phyloP scores from a whole-genome alignment of 1,140 invertebrate genomes.

The Pomacea maculata region DNA sequence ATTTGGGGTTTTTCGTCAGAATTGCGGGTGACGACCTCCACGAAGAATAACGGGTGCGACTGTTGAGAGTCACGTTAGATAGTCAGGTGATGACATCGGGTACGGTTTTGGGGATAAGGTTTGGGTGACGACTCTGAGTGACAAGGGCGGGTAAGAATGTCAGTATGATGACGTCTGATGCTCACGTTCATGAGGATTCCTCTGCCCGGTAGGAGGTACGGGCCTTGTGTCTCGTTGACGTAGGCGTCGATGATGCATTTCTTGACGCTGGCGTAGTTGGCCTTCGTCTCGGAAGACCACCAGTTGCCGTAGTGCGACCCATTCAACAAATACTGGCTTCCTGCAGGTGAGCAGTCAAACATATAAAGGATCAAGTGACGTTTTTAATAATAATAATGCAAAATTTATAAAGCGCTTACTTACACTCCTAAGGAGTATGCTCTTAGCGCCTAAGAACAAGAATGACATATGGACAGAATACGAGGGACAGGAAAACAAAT shows the following conservation, averaged over 20 bases:
- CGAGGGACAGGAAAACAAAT: no score
- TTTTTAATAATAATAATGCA: no score
- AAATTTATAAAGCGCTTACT: no score
- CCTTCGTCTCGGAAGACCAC: constrained; percentile 38
- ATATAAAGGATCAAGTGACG: no score
- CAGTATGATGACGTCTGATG: background rate
- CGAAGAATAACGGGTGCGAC: no score
- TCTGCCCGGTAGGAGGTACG: constrained; percentile 28
- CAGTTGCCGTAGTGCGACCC: constrained; percentile 31
- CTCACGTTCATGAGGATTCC: constrained; percentile 16
- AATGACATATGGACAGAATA: no score
- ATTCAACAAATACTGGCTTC: constrained; percentile 27
- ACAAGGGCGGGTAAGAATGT: background rate
- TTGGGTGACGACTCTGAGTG: background rate
- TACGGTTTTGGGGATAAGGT: background rate
- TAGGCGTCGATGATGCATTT: constrained; percentile 37
- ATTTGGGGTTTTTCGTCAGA: no score
- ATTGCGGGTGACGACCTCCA: no score
- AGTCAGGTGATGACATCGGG: no score
- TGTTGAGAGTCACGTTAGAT: no score
- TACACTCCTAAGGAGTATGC: no score
- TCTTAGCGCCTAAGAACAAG: no score
- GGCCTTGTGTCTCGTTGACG: constrained; percentile 35
- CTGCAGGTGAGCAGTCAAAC: constrained; percentile 11
- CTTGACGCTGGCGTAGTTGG: constrained; percentile 20